Base-by-base conservation (phyloP, 2,888 invertebrate genomes). In the Cosmia trapezina region DNA sequence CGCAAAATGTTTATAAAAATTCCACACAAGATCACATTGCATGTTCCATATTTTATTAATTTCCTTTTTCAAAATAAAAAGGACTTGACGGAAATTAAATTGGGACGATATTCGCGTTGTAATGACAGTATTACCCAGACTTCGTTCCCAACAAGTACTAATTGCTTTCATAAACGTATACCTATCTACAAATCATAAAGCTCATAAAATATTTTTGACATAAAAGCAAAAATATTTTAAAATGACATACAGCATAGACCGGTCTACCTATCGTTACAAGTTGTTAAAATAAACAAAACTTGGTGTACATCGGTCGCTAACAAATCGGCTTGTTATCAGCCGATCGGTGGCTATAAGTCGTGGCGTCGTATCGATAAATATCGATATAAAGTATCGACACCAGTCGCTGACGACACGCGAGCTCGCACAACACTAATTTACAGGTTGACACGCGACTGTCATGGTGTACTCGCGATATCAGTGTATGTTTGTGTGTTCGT, bases 281-380 rank as follows among this genome's bases (percentile, higher is more conserved):
- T 80, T 82, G 85, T 83, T 88, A 90, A 91, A 90, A 90, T 89
- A 90, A 91, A 89, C 88, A 89, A 89, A 89, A 92, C 89, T 84
- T 84, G 81, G 86, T 78, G 83, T 86, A 83, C 84, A 85, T 84
- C 82, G 83, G 81, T 84, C 88, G 91, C 91, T 93, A 93, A 94
- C 94, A 94, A 94, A 94, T 94, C 94, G 93, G 91, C 91, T 93
- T 91, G 93, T 94, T 95, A 95, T 94, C 94, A 91, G 84, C 81
- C 88, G 90, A 94, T 94, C 94, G 89, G 86, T 85, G 90, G 91
- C 92, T 91, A 93, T 95, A 95, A 94, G 92, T 94, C 91, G 92
- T 88, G 81, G 90, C 89, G 90, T 91, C 91, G 91, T 89, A 88
- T 91, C 92, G 92, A 93, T 93, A 94, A 94, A 93, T 93, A 93